Conservation (phyloP, 2,113 vertebrate genomes). For the Apteryx mantelli region DNA sequence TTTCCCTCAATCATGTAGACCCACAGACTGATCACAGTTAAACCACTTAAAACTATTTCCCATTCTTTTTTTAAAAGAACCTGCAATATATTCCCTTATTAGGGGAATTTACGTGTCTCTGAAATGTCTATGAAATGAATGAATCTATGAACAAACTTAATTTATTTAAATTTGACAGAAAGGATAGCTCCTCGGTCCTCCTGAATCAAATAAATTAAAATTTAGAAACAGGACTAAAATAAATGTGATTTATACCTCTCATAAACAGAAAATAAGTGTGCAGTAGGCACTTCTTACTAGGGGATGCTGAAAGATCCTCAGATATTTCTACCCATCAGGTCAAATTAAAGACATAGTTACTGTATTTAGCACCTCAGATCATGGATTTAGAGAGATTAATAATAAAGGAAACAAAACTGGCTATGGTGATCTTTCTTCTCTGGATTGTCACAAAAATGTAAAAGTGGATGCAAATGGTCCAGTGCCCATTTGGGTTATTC, state of each 20-base stretch:
- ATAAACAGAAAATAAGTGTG: background rate
- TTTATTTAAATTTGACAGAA: background rate
- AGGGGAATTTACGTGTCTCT: background rate
- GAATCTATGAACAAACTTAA: background rate
- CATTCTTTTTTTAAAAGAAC: background rate
- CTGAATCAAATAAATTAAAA: background rate
- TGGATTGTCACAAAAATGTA: background rate
- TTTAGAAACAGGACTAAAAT: background rate
- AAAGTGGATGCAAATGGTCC: rapidly evolving
- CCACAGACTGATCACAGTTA: background rate
- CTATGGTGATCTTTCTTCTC: background rate
- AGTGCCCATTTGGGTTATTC: background rate
- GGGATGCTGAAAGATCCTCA: background rate
- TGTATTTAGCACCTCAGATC: background rate
- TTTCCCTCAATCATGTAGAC: background rate
- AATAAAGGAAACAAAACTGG: background rate
- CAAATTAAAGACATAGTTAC: background rate
- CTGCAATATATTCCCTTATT: background rate
- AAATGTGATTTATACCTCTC: background rate
- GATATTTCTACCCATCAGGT: background rate
- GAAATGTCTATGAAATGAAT: background rate
- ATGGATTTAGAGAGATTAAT: background rate
- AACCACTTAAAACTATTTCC: background rate
- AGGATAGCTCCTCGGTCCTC: background rate
- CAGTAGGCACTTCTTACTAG: background rate